phyloP scores from a whole-genome alignment of 2,888 invertebrate species.

The Zootermopsis nevadensis region DNA sequence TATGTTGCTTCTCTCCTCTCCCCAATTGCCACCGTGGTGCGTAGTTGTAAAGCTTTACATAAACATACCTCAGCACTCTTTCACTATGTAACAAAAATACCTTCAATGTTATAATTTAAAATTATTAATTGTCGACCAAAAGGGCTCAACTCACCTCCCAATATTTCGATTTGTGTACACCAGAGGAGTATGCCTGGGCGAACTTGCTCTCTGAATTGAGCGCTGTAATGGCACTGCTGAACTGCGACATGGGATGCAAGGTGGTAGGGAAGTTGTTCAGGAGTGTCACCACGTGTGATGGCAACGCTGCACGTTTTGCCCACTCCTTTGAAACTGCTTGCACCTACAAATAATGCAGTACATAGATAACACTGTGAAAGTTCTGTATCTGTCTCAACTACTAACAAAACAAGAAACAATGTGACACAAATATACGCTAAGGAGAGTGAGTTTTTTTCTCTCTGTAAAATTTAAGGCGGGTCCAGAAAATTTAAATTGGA shows the following conservation, averaged over 20 bases:
- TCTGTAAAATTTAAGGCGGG: no score
- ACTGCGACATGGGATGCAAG: conserved; percentile 95
- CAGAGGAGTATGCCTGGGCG: conserved; percentile 88
- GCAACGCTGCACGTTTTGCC: conserved; percentile 80
- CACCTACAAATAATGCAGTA: conserved; percentile 30
- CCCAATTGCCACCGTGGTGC: no score
- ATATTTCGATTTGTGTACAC: conserved; percentile 88
- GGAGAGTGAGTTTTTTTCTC: no score
- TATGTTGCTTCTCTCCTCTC: no score
- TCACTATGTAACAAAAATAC: no score
- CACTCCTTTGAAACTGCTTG: conserved; percentile 67
- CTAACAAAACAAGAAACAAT: no score
- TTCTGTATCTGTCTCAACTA: no score
- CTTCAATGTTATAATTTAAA: no score
- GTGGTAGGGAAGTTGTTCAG: conserved; percentile 90
- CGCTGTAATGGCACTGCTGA: conserved; percentile 90
- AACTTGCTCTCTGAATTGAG: conserved; percentile 93
- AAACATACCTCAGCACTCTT: no score
- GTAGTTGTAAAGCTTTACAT: no score
- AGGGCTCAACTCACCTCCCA: conserved; percentile 79
- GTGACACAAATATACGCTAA: no score
- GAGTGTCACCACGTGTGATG: conserved; percentile 92
- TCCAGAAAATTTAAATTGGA: no score
- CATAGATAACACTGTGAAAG: neutral
- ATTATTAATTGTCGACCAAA: neutral